phyloP scores from a whole-genome alignment of 92 coral and sea anemone genomes.

The Plumapathes pennacea region DNA sequence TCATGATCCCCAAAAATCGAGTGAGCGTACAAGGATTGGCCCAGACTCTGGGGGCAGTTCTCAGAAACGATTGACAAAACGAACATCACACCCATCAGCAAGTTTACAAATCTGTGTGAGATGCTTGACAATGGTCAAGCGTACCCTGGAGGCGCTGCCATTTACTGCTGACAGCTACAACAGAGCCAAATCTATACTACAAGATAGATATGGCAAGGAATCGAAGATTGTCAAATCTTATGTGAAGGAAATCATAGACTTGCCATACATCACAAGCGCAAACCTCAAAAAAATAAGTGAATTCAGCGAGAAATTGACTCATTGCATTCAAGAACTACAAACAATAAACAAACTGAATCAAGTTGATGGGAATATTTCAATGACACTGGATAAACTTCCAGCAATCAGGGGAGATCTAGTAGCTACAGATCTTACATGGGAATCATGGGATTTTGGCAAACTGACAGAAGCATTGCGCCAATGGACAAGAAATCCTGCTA shows the following conservation, averaged over 20 bases:
- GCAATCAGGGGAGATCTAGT: slow-evolving; percentile 38
- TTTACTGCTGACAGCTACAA: slow-evolving; percentile 40
- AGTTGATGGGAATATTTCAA: slow-evolving; percentile 36
- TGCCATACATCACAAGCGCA: slow-evolving; percentile 33
- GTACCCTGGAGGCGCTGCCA: slow-evolving; percentile 26
- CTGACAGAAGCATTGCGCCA: slow-evolving; percentile 28
- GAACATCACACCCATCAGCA: slow-evolving; percentile 17
- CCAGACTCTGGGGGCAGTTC: slow-evolving; percentile 28
- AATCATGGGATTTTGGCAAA: slow-evolving; percentile 28
- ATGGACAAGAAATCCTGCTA: slow-evolving; percentile 36
- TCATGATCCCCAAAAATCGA: no score
- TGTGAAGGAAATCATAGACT: slow-evolving; percentile 24
- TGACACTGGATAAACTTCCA: slow-evolving; percentile 47
- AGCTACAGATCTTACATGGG: slow-evolving; percentile 36
- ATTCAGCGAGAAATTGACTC: slow-evolving; percentile 25
- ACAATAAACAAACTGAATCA: slow-evolving; percentile 20
- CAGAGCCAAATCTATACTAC: slow-evolving; percentile 22
- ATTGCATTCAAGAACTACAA: slow-evolving; percentile 34
- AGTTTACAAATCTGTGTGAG: slow-evolving; percentile 36
- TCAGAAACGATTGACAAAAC: slow-evolving; percentile 33
- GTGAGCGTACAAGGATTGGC: no score
- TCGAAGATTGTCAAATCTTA: slow-evolving; percentile 27
- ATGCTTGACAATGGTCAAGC: slow-evolving; percentile 22
- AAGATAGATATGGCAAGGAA: slow-evolving; percentile 31
- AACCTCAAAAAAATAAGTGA: slow-evolving; percentile 21